These are phyloP conservation scores for Eumaeus atala DNA, from an alignment of 1,140 invertebrate species.

Conservation along the genomic window DNA sequence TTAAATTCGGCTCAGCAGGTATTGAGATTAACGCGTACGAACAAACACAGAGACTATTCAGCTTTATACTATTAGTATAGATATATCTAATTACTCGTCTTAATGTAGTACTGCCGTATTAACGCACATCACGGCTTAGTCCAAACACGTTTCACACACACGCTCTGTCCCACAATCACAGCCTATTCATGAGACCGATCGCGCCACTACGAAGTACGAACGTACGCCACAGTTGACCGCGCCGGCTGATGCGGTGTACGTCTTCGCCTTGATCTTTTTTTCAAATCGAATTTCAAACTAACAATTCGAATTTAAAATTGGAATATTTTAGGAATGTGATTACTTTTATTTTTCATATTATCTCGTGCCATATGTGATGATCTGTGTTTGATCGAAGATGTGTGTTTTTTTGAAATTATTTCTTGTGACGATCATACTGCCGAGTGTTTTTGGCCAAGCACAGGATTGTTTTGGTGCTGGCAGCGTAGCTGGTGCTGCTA, in stretches of 20 bases:
- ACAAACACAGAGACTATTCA: too few relatives aligned
- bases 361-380: constrained; percentile 69
- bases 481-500: constrained; percentile 63
- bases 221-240: constrained; percentile 52
- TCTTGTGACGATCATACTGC: constrained; percentile 58
- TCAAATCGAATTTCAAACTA: constrained; percentile 36
- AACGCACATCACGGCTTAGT: constrained; percentile 31
- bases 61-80: too few relatives aligned
- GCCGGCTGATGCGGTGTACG: constrained; percentile 55
- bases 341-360: constrained; percentile 31
- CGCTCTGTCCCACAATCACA: constrained; percentile 59
- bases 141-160: constrained; percentile 63
- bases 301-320: constrained; percentile 34
- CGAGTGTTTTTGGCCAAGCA: constrained; percentile 63
- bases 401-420: constrained; percentile 55
- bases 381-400: constrained; percentile 51
- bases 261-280: constrained; percentile 25
- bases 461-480: constrained; percentile 65
- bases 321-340: constrained; percentile 50
- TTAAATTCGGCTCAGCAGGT: too few relatives aligned
- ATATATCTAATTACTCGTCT: too few relatives aligned
- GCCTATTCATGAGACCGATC: constrained; percentile 43
- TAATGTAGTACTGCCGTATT: constrained; percentile 16
- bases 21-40: too few relatives aligned
- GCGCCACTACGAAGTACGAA: constrained; percentile 32